Conservation (phyloP, 2,888 invertebrate genomes). For the Ellobium chinense region DNA sequence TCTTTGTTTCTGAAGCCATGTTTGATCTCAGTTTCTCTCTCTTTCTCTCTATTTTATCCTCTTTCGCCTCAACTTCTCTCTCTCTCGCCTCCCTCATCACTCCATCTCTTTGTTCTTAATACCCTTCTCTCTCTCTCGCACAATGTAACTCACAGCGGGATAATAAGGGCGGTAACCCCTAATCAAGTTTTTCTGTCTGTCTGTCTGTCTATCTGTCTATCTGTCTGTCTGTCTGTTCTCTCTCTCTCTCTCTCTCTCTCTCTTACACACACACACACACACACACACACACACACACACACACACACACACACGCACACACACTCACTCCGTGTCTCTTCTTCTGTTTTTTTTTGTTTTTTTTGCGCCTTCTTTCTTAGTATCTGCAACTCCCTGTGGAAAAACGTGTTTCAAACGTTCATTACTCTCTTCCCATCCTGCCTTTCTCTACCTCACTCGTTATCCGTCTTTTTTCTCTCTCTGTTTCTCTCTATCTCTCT, state of each 20-base stretch:
- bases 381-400: no score
- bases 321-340: background rate
- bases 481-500: slow-evolving; percentile 13
- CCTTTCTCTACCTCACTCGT: background rate
- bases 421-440: no score
- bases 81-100: background rate
- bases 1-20: background rate
- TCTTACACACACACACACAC: background rate
- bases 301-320: background rate
- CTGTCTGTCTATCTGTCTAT: background rate
- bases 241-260: background rate
- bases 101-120: no score
- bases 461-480: background rate
- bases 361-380: no score
- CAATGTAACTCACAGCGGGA: no score
- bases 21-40: background rate
- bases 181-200: background rate
- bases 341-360: no score
- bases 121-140: background rate
- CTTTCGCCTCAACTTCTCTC: background rate
- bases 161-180: no score
- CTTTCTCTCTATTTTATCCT: background rate
- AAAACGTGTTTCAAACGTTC: no score
- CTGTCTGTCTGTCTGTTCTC: background rate
- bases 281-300: background rate